Conservation (phyloP, 2,888 invertebrate genomes). For the Meta bourneti region DNA sequence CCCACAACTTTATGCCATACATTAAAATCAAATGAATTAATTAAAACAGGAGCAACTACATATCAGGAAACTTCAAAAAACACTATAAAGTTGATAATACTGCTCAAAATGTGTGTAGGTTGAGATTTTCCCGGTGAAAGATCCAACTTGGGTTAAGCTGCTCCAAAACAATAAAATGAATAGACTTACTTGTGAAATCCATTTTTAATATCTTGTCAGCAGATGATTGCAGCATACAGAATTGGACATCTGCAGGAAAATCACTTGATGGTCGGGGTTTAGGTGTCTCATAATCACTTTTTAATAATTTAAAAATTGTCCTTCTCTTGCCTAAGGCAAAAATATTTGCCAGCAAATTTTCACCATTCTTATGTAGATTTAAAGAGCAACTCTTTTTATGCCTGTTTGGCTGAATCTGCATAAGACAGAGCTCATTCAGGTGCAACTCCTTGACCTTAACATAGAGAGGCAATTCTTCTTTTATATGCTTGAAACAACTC, state of each 20-base stretch:
- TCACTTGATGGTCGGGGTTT: background rate
- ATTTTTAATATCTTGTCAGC: background rate
- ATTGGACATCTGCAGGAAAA: conserved; percentile 1
- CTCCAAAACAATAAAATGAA: background rate
- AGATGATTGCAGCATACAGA: conserved; percentile 15
- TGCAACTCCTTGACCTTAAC: conserved; percentile 24
- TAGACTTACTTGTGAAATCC: background rate
- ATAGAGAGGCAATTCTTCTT: conserved; percentile 42
- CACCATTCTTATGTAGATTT: background rate
- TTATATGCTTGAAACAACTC: conserved; percentile 23
- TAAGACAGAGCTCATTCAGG: conserved; percentile 53
- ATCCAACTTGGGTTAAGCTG: no score
- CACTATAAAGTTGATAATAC: no score
- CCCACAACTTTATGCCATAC: no score
- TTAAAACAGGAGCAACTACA: no score
- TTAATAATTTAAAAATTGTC: conserved; percentile 28
- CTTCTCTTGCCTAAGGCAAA: background rate
- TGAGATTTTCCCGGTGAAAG: no score
- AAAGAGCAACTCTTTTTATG: background rate
- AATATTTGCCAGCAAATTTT: conserved; percentile 14
- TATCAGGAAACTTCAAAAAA: no score
- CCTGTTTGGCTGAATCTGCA: background rate
- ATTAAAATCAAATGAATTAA: no score
- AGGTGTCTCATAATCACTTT: background rate
- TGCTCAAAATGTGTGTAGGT: no score